phyloP scores from a whole-genome alignment of 92 coral and sea anemone genomes.

The Actinernus sp. region DNA sequence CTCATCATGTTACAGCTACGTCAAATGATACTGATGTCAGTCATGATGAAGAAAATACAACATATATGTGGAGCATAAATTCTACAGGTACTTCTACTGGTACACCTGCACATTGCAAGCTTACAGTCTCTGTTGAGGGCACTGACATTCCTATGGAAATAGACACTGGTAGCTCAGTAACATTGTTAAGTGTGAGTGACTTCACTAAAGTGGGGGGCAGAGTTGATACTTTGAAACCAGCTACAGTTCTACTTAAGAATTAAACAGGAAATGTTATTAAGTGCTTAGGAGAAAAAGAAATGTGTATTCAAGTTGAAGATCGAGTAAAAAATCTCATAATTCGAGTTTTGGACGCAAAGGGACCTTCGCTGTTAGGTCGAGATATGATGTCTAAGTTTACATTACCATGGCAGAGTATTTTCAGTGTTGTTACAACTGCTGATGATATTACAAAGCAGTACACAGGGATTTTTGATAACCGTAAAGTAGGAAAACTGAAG shows the following conservation, averaged over 20 bases:
- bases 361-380: slow-evolving; percentile 46
- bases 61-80: slow-evolving; percentile 22
- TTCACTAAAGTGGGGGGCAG: slow-evolving; percentile 29
- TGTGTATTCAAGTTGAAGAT: slow-evolving; percentile 49
- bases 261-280: slow-evolving; percentile 29
- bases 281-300: slow-evolving; percentile 37
- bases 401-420: slow-evolving; percentile 43
- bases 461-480: slow-evolving; percentile 37
- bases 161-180: slow-evolving; percentile 53
- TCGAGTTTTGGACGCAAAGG: slow-evolving; percentile 41
- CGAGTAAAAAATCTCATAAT: slow-evolving; percentile 19
- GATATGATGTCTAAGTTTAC: slow-evolving; percentile 51
- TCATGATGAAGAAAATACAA: not conserved
- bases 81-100: slow-evolving; percentile 4
- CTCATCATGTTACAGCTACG: slow-evolving; percentile 21
- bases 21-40: too few relatives aligned
- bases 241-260: slow-evolving; percentile 36
- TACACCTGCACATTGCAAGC: slow-evolving; percentile 7
- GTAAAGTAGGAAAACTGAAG: slow-evolving; percentile 49
- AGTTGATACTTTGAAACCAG: slow-evolving; percentile 13
- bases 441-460: slow-evolving; percentile 42
- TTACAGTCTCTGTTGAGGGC: slow-evolving; percentile 24
- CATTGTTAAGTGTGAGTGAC: slow-evolving; percentile 18
- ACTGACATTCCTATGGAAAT: slow-evolving; percentile 34
- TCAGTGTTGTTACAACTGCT: slow-evolving; percentile 25